A percentile compares a stretch with the other conserved stretches of the same genome.
phyloP scores from a whole-genome alignment of 2,888 invertebrate genomes.

The Phengaris arion region DNA sequence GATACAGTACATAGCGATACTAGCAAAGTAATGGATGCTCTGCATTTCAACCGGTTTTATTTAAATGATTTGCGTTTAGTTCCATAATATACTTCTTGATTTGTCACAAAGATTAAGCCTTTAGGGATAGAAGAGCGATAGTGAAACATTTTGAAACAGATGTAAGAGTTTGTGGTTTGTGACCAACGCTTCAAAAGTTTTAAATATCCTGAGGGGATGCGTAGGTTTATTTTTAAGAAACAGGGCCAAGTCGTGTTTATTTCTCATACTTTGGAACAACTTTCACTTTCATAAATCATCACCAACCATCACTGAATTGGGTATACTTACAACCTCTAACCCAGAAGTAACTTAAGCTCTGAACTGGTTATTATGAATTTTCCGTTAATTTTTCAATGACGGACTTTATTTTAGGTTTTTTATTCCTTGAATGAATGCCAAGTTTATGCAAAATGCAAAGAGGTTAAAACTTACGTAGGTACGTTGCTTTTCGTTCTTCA shows the following conservation, averaged over 20 bases:
- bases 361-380: too few relatives aligned
- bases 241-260: slow-evolving; percentile 12
- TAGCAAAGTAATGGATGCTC: too few relatives aligned
- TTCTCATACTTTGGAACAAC: slow-evolving; percentile 18
- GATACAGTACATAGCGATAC: too few relatives aligned
- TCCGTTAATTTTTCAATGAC: too few relatives aligned
- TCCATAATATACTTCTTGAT: not conserved
- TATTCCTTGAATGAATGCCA: too few relatives aligned
- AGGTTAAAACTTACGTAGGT: too few relatives aligned
- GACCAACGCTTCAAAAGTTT: not conserved
- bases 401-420: too few relatives aligned
- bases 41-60: not conserved
- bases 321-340: too few relatives aligned
- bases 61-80: not conserved
- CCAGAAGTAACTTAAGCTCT: too few relatives aligned
- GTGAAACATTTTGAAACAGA: not conserved
- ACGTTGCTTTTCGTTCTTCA: too few relatives aligned
- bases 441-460: too few relatives aligned
- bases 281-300: slow-evolving; percentile 32
- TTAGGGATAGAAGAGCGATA: not conserved
- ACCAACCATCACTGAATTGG: not conserved
- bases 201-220: slow-evolving; percentile 14
- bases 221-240: slow-evolving; percentile 9
- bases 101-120: not conserved
- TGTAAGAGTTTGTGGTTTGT: slow-evolving; percentile 1